phyloP scores from a whole-genome alignment of 2,797 vertebrate genomes.

The Alfaro cultratus region DNA sequence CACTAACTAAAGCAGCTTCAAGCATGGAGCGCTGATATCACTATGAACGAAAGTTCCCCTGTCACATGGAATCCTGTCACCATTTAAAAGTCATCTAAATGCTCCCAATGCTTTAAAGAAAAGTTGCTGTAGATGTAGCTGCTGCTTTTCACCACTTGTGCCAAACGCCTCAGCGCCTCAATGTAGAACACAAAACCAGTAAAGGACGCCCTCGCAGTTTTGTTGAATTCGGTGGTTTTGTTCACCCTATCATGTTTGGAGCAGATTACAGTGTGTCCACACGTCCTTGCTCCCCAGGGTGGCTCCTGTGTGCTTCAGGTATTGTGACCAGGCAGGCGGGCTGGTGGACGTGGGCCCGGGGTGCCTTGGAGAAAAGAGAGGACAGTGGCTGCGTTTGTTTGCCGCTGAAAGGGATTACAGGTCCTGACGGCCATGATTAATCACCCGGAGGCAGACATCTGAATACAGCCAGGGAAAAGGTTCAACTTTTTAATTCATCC shows the following conservation, averaged over 20 bases:
- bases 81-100: conserved; percentile 33
- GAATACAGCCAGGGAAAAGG: conserved; percentile 88
- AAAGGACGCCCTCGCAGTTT: conserved; percentile 68
- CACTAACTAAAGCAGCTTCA: conserved; percentile 69
- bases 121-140: conserved; percentile 10
- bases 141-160: conserved; percentile 25
- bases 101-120: conserved; percentile 7
- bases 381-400: conserved; percentile 92
- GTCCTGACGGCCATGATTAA: conserved; percentile 98
- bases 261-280: conserved; percentile 75
- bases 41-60: conserved; percentile 38
- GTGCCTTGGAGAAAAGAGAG: conserved; percentile 74
- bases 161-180: conserved; percentile 62
- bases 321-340: conserved; percentile 79
- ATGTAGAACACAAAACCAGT: conserved; percentile 59
- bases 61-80: conserved; percentile 56
- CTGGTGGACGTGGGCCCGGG: conserved; percentile 77
- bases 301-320: conserved; percentile 69
- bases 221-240: conserved; percentile 68
- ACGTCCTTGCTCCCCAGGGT: conserved; percentile 60
- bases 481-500: conserved; percentile 89
- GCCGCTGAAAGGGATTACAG: conserved; percentile 93
- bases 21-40: conserved; percentile 50
- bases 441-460: conserved; percentile 91
- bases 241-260: conserved; percentile 74